These are phyloP conservation scores for Chinchilla lanigera DNA, from an alignment of 2,113 vertebrate species.

Conservation along the genomic window DNA sequence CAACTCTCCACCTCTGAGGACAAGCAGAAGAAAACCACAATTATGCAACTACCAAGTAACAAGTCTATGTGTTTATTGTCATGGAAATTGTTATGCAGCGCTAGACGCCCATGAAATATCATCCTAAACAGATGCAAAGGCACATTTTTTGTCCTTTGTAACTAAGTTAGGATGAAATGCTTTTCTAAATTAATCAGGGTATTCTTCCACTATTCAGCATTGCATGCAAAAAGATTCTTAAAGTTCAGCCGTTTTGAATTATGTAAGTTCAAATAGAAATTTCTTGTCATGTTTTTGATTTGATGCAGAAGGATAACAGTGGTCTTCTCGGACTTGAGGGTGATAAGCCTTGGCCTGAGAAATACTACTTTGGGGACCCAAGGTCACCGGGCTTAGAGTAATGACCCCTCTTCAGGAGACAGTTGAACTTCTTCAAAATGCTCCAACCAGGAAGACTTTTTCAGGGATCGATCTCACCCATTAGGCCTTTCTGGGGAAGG, in stretches of 20 bases:
- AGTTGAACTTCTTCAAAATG: background rate
- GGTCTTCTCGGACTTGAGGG: background rate
- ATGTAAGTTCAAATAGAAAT: background rate
- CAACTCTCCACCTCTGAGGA: slow-evolving; percentile 48
- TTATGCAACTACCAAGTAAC: slow-evolving; percentile 35
- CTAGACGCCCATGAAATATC: slow-evolving; percentile 25
- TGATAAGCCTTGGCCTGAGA: background rate
- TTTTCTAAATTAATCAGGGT: slow-evolving; percentile 56
- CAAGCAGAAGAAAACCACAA: slow-evolving; percentile 67
- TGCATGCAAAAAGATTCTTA: background rate
- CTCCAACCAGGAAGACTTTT: background rate
- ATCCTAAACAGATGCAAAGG: slow-evolving; percentile 58
- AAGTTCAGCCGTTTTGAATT: slow-evolving; percentile 40
- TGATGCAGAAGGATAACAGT: background rate
- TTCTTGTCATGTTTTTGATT: background rate
- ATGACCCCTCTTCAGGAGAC: background rate
- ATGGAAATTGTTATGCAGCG: slow-evolving; percentile 2
- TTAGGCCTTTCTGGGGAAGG: background rate
- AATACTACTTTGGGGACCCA: background rate
- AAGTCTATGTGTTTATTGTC: slow-evolving; percentile 64
- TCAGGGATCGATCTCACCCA: background rate
- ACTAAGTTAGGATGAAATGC: slow-evolving; percentile 18
- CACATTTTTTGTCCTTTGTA: slow-evolving; percentile 6
- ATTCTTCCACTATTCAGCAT: background rate
- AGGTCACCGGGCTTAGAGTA: background rate